A percentile compares a stretch with the other conserved stretches of the same genome.
phyloP scores from a whole-genome alignment of 2,888 invertebrate species.

The Nephrotoma guestfalica region DNA sequence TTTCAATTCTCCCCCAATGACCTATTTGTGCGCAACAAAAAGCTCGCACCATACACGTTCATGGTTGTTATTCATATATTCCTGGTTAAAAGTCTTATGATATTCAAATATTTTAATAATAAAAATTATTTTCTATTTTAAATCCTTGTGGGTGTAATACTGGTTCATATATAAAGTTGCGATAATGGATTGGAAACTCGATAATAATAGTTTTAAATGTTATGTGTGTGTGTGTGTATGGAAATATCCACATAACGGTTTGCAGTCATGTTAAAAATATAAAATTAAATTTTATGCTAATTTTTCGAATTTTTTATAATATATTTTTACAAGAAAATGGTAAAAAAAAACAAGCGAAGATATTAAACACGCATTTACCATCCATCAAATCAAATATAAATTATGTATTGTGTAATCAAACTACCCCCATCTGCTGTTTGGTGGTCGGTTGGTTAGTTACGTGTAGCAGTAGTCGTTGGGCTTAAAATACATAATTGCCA shows the following conservation, averaged over 20 bases:
- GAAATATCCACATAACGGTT: neutral
- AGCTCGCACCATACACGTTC: neutral
- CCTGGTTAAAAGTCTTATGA: neutral
- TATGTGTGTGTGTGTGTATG: neutral
- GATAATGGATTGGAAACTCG: neutral
- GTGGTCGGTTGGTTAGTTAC: neutral
- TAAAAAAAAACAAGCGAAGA: neutral
- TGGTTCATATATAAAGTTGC: neutral
- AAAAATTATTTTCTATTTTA: neutral
- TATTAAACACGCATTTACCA: neutral
- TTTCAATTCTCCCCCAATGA: neutral
- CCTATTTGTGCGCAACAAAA: neutral
- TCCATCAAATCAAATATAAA: neutral
- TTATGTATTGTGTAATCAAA: neutral
- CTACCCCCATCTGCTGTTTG: neutral
- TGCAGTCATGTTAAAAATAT: neutral
- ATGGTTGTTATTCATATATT: neutral
- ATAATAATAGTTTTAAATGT: neutral
- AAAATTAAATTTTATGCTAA: neutral
- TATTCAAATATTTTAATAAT: neutral
- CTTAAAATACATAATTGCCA: neutral
- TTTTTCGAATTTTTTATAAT: neutral
- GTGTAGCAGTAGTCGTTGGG: neutral
- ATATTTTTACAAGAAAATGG: neutral
- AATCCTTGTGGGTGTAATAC: neutral